Conservation (phyloP, 1,140 invertebrate species). For the Helicorthomorpha holstii region DNA sequence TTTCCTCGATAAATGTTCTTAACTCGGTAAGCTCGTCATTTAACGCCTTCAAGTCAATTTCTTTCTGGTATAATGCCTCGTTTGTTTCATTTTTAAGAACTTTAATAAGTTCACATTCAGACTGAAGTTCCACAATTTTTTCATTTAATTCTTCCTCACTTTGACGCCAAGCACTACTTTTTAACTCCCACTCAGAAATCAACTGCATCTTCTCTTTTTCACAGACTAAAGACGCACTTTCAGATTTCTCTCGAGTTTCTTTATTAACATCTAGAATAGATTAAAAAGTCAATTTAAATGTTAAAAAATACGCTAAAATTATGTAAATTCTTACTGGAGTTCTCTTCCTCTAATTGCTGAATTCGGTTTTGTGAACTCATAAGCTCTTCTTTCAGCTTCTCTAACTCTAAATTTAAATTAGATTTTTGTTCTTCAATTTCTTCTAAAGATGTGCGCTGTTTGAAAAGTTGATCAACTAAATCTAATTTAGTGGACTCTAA, state of each 20-base stretch:
- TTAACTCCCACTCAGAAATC: neutral
- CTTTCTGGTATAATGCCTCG: neutral
- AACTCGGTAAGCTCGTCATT: neutral
- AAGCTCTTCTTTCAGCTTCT: conserved; percentile 19
- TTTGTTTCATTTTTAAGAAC: neutral
- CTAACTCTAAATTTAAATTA: conserved; percentile 9
- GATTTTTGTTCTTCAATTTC: conserved; percentile 19
- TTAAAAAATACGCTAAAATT: neutral
- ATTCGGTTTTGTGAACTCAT: conserved; percentile 23
- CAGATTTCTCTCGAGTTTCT: too few species aligned
- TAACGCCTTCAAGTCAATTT: neutral
- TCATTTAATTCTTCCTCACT: neutral
- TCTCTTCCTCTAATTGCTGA: conserved; percentile 19
- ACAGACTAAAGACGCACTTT: too few species aligned
- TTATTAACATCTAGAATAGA: too few species aligned
- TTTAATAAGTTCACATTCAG: neutral
- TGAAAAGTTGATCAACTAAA: conserved; percentile 28
- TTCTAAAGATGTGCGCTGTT: conserved; percentile 16
- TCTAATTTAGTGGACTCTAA: conserved; percentile 46
- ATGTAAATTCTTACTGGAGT: neutral
- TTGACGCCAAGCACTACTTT: neutral
- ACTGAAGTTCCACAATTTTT: neutral
- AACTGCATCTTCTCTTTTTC: neutral
- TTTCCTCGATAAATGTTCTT: neutral
- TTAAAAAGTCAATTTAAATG: too few species aligned